Evolutionary conservation across 2,113 vertebrate genomes (phyloP).

Genomic region (Perognathus longimembris): DNA sequence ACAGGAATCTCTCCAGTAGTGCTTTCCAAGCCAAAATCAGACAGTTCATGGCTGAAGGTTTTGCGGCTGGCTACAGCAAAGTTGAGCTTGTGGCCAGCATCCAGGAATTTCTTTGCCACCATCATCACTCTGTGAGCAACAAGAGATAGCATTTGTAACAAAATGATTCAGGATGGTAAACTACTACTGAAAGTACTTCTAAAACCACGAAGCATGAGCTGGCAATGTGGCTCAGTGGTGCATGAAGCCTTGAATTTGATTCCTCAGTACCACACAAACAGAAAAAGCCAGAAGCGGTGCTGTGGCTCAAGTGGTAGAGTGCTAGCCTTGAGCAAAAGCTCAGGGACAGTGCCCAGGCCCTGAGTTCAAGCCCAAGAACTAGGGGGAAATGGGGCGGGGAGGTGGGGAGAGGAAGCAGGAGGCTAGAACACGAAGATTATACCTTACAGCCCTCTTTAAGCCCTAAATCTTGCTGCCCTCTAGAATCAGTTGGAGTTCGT

Average conservation of each 20-base stretch:
- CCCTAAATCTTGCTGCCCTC: not conserved
- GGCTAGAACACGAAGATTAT: constrained; percentile 31
- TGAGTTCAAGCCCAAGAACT: too few relatives aligned
- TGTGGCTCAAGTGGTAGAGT: too few relatives aligned
- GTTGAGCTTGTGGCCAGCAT: constrained; percentile 92
- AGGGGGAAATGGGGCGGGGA: too few relatives aligned
- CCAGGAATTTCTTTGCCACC: constrained; percentile 95
- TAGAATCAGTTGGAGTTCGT: constrained; percentile 16
- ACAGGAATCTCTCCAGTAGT: constrained; percentile 91
- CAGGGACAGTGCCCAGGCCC: too few relatives aligned
- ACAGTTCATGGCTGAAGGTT: constrained; percentile 91
- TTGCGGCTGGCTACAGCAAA: constrained; percentile 96
- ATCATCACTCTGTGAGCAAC: constrained; percentile 94
- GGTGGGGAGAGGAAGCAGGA: not conserved
- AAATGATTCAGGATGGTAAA: not conserved
- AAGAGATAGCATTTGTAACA: not conserved
- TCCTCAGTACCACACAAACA: too few relatives aligned
- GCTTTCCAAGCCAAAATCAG: constrained; percentile 94
- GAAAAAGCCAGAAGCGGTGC: too few relatives aligned
- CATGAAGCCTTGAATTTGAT: too few relatives aligned
- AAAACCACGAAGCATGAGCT: too few relatives aligned
- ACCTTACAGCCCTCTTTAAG: not conserved
- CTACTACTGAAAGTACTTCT: not conserved
- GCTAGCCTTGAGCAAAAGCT: too few relatives aligned
- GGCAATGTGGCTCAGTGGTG: too few relatives aligned